Conservation (phyloP, 2,797 vertebrate species). For the Spatula versicolor region DNA sequence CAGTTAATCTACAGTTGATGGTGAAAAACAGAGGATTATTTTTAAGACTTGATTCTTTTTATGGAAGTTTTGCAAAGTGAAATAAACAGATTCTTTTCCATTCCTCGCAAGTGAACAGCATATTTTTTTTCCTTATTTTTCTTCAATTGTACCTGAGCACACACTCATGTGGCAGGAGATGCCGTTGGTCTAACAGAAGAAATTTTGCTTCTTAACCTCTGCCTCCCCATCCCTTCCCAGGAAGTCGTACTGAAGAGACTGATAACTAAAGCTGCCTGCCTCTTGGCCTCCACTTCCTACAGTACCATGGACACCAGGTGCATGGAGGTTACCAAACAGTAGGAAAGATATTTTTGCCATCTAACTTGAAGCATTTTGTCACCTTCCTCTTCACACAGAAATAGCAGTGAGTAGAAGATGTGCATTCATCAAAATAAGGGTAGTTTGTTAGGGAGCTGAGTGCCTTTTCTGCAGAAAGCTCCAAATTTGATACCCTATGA, state of each 20-base stretch:
- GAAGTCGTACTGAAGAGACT: not conserved
- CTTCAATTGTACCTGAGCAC: not conserved
- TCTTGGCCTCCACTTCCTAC: not conserved
- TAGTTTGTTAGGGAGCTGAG: not conserved
- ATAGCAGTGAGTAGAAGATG: conserved; percentile 20
- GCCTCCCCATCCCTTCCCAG: not conserved
- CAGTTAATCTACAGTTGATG: not conserved
- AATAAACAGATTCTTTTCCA: not conserved
- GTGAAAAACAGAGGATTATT: not conserved
- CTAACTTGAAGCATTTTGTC: conserved; percentile 33
- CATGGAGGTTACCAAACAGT: not conserved
- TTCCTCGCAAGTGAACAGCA: not conserved
- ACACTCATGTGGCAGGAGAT: not conserved
- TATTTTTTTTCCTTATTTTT: not conserved
- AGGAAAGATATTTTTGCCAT: conserved; percentile 31
- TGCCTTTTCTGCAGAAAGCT: not conserved
- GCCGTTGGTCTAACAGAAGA: not conserved
- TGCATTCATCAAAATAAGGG: not conserved
- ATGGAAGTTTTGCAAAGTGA: not conserved
- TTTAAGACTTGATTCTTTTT: not conserved
- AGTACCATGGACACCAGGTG: conserved; percentile 40
- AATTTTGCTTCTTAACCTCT: conserved; percentile 28
- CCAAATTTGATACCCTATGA: not conserved
- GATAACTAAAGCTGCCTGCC: not conserved
- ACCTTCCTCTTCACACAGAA: conserved; percentile 39